Evolutionary conservation across 2,888 invertebrate genomes (phyloP).

Genomic region (Pollenia amentaria): DNA sequence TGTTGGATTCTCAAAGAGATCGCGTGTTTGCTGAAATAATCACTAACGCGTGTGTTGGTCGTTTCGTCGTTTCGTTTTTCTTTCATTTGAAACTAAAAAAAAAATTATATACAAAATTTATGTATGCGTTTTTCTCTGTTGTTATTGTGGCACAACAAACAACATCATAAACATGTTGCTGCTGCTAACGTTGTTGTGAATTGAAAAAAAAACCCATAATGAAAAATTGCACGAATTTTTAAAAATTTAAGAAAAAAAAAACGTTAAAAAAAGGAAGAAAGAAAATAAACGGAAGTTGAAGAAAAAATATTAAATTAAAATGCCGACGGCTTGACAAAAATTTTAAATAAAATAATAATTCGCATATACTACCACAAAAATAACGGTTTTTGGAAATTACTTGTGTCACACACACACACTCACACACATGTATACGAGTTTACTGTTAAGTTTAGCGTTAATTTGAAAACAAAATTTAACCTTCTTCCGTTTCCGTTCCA

Average conservation of each 20-base stretch:
- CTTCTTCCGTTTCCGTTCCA: slow-evolving; percentile 61
- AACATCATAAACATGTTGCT: slow-evolving; percentile 51
- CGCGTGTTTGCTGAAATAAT: slow-evolving; percentile 75
- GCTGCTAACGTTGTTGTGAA: slow-evolving; percentile 34
- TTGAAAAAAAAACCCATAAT: slow-evolving; percentile 37
- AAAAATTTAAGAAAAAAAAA: slow-evolving; percentile 46
- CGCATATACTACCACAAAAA: not conserved
- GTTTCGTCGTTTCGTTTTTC: slow-evolving; percentile 66
- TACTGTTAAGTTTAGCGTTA: slow-evolving; percentile 17
- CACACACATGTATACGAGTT: slow-evolving; percentile 22
- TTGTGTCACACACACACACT: not conserved
- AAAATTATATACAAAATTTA: slow-evolving; percentile 34
- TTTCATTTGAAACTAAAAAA: slow-evolving; percentile 38
- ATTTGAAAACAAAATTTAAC: slow-evolving; percentile 12
- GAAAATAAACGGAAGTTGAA: slow-evolving; percentile 19
- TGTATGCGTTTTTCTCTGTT: slow-evolving; percentile 56
- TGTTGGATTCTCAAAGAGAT: slow-evolving; percentile 84
- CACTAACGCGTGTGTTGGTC: slow-evolving; percentile 69
- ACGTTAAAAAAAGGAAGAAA: slow-evolving; percentile 38
- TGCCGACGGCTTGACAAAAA: slow-evolving; percentile 52
- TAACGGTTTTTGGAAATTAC: slow-evolving; percentile 6
- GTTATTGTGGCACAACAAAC: slow-evolving; percentile 40
- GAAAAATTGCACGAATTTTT: slow-evolving; percentile 45
- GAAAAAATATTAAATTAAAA: not conserved
- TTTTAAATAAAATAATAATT: not conserved